A percentile compares a stretch with the other conserved stretches of the same genome.
These are phyloP conservation scores for Platyscapa corneri DNA, from an alignment of 1,140 invertebrate genomes.

Conservation along the genomic window DNA sequence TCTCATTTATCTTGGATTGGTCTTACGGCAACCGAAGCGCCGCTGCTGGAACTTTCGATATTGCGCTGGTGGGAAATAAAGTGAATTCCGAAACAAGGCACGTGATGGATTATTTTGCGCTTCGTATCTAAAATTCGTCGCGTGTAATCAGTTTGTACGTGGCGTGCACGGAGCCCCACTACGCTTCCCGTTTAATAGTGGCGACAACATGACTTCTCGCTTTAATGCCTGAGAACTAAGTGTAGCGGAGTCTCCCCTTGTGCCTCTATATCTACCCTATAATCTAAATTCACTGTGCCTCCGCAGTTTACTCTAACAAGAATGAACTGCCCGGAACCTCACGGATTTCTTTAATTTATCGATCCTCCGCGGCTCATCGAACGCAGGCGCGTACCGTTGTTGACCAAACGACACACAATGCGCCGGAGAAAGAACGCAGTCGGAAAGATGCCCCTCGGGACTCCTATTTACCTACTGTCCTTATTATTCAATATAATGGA, in stretches of 20 bases:
- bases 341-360: not conserved
- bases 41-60: not conserved
- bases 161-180: not conserved
- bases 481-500: not conserved
- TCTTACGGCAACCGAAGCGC: too few relatives aligned
- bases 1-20: too few relatives aligned
- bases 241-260: not conserved
- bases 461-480: not conserved
- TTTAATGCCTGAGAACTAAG: conserved; percentile 7
- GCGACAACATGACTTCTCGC: conserved; percentile 4
- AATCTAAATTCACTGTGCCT: not conserved
- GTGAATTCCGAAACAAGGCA: not conserved
- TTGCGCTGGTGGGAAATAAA: not conserved
- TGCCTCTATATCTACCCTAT: not conserved
- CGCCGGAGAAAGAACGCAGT: not conserved
- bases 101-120: not conserved
- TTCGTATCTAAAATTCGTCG: not conserved
- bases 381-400: not conserved
- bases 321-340: not conserved
- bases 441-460: not conserved
- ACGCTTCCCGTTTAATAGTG: conserved; percentile 1
- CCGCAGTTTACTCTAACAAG: not conserved
- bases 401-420: not conserved
- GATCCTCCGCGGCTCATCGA: not conserved
- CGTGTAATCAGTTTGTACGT: not conserved